phyloP scores from a whole-genome alignment of 2,888 invertebrate species.

The Philhelius pedissequus region DNA sequence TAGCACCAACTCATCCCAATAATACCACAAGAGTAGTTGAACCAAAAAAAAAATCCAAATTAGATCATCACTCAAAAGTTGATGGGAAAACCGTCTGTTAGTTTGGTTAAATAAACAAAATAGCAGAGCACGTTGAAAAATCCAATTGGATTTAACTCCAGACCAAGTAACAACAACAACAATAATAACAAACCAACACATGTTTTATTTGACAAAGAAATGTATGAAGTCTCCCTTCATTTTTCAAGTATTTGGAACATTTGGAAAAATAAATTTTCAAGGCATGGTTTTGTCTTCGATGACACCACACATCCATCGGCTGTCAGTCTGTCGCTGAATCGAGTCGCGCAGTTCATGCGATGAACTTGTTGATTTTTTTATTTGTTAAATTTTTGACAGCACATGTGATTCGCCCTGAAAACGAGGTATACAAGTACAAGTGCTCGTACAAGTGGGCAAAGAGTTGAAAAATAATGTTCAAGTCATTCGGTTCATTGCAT shows the following conservation, averaged over 20 bases:
- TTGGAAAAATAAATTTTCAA: constrained; percentile 4
- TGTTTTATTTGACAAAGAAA: constrained; percentile 49
- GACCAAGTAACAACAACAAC: constrained; percentile 69
- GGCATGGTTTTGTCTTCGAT: constrained; percentile 43
- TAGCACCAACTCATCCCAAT: constrained; percentile 12
- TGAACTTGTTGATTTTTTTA: constrained; percentile 56
- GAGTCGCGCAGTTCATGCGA: constrained; percentile 29
- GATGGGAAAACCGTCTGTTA: constrained; percentile 64
- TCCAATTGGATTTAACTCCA: constrained; percentile 73
- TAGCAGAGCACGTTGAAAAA: constrained; percentile 25
- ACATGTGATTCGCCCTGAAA: constrained; percentile 43
- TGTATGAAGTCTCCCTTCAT: constrained; percentile 22
- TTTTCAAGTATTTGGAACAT: not conserved
- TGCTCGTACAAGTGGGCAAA: constrained; percentile 50
- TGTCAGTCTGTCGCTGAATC: constrained; percentile 55
- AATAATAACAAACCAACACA: constrained; percentile 71
- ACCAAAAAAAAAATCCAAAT: constrained; percentile 45
- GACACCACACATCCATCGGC: constrained; percentile 61
- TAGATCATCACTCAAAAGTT: constrained; percentile 63
- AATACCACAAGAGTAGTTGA: not conserved
- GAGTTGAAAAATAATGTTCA: constrained; percentile 49
- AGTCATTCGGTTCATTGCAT: constrained; percentile 49
- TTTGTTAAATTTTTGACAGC: constrained; percentile 47
- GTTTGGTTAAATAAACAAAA: constrained; percentile 56
- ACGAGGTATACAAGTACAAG: constrained; percentile 39